phyloP scores from a whole-genome alignment of 2,888 invertebrate genomes.

The Argyresthia albistria region DNA sequence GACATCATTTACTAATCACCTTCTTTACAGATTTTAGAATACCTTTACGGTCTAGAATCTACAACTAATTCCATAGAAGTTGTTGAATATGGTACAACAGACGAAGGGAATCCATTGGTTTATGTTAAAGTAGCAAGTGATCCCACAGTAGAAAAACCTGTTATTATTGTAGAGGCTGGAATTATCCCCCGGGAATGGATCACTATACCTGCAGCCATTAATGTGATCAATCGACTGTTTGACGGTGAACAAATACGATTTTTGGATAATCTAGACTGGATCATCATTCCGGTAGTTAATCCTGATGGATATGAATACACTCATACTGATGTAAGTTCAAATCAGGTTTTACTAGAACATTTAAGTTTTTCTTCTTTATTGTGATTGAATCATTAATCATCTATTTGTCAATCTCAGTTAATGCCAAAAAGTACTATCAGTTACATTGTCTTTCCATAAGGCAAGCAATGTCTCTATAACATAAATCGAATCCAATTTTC shows the following conservation, averaged over 20 bases:
- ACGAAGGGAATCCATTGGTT: slow-evolving; percentile 32
- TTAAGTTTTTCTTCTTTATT: too few species aligned
- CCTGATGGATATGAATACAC: slow-evolving; percentile 83
- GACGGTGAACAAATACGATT: slow-evolving; percentile 48
- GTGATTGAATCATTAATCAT: too few species aligned
- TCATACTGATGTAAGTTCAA: slow-evolving; percentile 58
- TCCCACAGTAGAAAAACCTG: slow-evolving; percentile 42
- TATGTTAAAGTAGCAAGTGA: slow-evolving; percentile 61
- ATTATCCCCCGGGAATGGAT: slow-evolving; percentile 82
- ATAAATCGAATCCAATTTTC: background rate
- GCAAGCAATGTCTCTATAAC: too few species aligned
- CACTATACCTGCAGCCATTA: slow-evolving; percentile 75
- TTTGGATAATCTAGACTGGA: slow-evolving; percentile 74
- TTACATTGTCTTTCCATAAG: too few species aligned
- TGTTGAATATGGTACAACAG: slow-evolving; percentile 31
- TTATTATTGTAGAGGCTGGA: slow-evolving; percentile 72
- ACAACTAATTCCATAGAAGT: slow-evolving; percentile 23
- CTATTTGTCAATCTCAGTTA: too few species aligned
- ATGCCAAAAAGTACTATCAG: too few species aligned
- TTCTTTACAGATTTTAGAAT: slow-evolving; percentile 34
- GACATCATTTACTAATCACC: background rate
- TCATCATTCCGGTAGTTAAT: slow-evolving; percentile 78
- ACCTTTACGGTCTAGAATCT: slow-evolving; percentile 25
- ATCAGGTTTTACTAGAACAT: too few species aligned
- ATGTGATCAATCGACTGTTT: slow-evolving; percentile 73